Base-by-base conservation (phyloP, 2,797 vertebrate genomes). In the Bucorvus abyssinicus region DNA sequence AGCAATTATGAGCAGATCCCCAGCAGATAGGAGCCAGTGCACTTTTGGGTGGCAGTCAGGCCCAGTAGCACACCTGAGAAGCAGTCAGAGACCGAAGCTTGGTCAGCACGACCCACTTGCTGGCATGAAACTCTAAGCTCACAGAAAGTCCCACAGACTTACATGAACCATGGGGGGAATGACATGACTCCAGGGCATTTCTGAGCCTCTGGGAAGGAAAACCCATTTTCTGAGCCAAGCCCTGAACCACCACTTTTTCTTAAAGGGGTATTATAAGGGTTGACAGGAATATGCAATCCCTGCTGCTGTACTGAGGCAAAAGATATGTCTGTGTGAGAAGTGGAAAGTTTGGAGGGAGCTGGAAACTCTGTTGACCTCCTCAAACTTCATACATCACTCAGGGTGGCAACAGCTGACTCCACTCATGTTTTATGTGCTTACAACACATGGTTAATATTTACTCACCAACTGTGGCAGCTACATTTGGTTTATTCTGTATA, bases 401-500 rank as follows among this genome's bases (percentile, higher is more conserved):
- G 70, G 30, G 40, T 60, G 50, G 10, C 29, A 90, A 82, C 55
- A 91, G 93, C 93, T 94, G 90, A 89, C 81, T 95, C 84, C 64
- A 78, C 57, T 91, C 80, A 68, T 27, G 32, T 63, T 91, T 89
- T 94, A 26, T 87, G 55, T 80, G 82, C 80, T 79, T 77, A 79
- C 18, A 73, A 60, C 24, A 52, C 59, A 90, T 74, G 52, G 63
- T 88, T 93, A 86, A 94, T 79, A 86, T 67, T 93, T 70, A 52
- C 65, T 82, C 44, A 49, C 36, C 84, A 82, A 74, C 67, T 68
- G 49, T 68, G 64, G 85, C 85, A 90, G 88, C 52, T 74, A 68
- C 8, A 0, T 87, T 91, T 94, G 74, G 40, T 95, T 96, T 94
- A 87, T 80, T 82, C 64, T 77, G 59, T 71, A 56, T 82, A 95